A percentile compares a stretch with the other conserved stretches of the same genome.
Conservation (phyloP, 2,797 vertebrate genomes). For the Stomatorhinus walkeri region DNA sequence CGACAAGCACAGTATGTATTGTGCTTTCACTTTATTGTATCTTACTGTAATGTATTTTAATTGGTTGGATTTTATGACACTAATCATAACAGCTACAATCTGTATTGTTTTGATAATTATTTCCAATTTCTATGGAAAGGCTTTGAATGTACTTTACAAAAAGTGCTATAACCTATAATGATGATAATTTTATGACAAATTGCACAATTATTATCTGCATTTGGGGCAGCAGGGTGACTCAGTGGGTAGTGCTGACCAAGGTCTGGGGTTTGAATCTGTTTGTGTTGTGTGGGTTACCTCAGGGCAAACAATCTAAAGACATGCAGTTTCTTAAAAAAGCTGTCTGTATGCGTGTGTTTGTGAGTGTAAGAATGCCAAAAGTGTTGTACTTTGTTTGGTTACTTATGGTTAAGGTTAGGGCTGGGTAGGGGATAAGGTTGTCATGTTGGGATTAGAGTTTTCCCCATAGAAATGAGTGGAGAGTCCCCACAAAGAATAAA, state of each 20-base stretch:
- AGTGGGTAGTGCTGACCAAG: not conserved
- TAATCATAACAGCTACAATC: not conserved
- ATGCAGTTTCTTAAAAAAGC: not conserved
- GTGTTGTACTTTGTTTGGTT: too few relatives aligned
- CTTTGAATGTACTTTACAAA: not conserved
- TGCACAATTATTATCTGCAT: not conserved
- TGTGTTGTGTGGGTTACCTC: not conserved
- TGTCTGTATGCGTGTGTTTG: not conserved
- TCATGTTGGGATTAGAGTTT: too few relatives aligned
- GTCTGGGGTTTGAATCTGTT: not conserved
- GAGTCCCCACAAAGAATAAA: too few relatives aligned
- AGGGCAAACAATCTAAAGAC: not conserved
- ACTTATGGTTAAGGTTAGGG: too few relatives aligned
- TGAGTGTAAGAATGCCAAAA: not conserved
- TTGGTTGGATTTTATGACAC: not conserved
- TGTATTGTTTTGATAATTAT: not conserved
- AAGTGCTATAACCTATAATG: not conserved
- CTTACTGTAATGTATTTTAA: not conserved
- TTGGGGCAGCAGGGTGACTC: not conserved
- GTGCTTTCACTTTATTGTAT: not conserved
- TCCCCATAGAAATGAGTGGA: too few relatives aligned
- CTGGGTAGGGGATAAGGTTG: too few relatives aligned
- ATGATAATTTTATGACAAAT: not conserved
- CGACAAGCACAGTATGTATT: not conserved
- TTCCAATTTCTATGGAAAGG: not conserved